Base-by-base conservation (phyloP, 2,797 vertebrate genomes). In the Enteromius viviparus region DNA sequence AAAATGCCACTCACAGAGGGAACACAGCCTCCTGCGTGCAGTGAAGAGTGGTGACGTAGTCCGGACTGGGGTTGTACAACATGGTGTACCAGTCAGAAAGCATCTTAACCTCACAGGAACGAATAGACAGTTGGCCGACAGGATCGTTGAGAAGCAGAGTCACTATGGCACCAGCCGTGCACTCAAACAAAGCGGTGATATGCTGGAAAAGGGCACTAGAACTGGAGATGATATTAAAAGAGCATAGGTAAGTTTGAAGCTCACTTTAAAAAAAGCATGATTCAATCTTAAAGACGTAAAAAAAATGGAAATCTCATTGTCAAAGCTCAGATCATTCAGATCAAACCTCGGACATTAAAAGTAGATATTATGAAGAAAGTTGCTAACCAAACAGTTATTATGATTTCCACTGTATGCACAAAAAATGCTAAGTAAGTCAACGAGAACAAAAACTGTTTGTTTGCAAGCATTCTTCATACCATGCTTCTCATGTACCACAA, bases 41-140 rank as follows among this genome's bases (percentile, higher is more conserved):
- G 92, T 99, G 98, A 78, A 99, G 88, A 0, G 97, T 99, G 89
- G 95, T 97, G 86, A 99, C 51, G 1, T 99, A 99, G 90, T 99
- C 98, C 0, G 98, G 98, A 77, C 97, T 99, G 0, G 98, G 98
- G 87, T 99, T 99, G 92, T 99, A 99, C 12, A 99, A 96, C 98
- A 99, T 99, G 0, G 98, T 99, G 92, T 99, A 99, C 98, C 98
- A 99, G 89, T 99, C 98, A 0, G 98, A 99, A 37, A 99, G 96
- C 96, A 97, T 98, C 90, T 96, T 80, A 47, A 99, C 98, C 3
- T 90, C 90, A 86, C 98, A 99, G n/a, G 98, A 99, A 1, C 91
- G 96, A 88, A 99, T 94, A 5, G 89, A 91, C 76, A 99, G 92
- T 45, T 87, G 89, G 3, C 97, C 96, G 0, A 96, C 87, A 0